Evolutionary conservation across 1,140 invertebrate genomes (phyloP).

Genomic region (Musca vetustissima): DNA sequence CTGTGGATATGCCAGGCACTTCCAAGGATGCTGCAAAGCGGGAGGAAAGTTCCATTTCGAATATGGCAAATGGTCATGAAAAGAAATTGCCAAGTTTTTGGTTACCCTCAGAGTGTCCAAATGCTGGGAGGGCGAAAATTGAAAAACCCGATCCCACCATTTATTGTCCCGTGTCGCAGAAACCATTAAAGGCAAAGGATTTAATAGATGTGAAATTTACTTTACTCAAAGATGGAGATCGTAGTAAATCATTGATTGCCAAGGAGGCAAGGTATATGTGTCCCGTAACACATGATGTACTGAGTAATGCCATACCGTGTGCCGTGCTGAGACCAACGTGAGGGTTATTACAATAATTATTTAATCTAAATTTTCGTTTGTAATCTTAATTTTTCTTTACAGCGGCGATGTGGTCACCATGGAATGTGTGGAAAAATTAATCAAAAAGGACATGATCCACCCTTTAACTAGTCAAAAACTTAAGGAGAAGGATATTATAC

Average conservation of each 20-base stretch:
- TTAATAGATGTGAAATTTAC: slow-evolving; percentile 94
- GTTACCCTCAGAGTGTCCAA: slow-evolving; percentile 93
- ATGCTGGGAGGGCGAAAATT: slow-evolving; percentile 70
- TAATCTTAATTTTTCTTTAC: slow-evolving; percentile 9
- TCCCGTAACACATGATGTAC: slow-evolving; percentile 93
- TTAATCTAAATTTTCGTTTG: not conserved
- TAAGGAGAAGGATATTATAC: slow-evolving; percentile 92
- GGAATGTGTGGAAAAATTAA: slow-evolving; percentile 95
- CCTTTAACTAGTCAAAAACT: slow-evolving; percentile 86
- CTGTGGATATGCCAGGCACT: slow-evolving; percentile 29
- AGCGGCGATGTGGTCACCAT: slow-evolving; percentile 91
- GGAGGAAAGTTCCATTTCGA: slow-evolving; percentile 67
- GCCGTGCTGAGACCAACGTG: slow-evolving; percentile 89
- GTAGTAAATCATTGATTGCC: slow-evolving; percentile 78
- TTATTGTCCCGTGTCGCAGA: slow-evolving; percentile 91
- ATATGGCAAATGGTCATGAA: slow-evolving; percentile 67
- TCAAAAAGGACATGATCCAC: slow-evolving; percentile 97
- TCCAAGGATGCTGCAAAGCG: slow-evolving; percentile 33
- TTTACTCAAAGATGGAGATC: slow-evolving; percentile 80
- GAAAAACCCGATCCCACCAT: slow-evolving; percentile 89
- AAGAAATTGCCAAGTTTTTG: slow-evolving; percentile 94
- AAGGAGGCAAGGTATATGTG: slow-evolving; percentile 95
- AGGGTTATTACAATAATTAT: slow-evolving; percentile 44
- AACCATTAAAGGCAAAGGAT: slow-evolving; percentile 86
- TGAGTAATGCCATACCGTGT: slow-evolving; percentile 92